Evolutionary conservation across 2,797 vertebrate species (phyloP), one percentile per base, ranked within the genome.

Genomic region (Enteromius fasciolatus): DNA sequence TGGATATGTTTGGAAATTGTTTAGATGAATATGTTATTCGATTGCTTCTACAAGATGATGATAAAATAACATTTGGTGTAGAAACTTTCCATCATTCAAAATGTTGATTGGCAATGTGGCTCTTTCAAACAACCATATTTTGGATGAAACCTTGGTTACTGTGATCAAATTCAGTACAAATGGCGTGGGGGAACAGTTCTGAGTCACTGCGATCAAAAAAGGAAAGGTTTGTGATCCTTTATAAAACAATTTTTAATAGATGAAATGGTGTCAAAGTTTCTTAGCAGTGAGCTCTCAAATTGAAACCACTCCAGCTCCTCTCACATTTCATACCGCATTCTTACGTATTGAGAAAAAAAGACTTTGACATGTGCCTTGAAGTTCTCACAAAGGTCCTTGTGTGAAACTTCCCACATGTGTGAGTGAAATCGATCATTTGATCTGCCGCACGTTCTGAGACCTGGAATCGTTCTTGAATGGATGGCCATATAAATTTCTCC

Each of bases 351-450:
- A 78, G 63, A 84, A 31, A 81, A 48, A 78, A 82, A 70, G 50
- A 31, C 69, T 78, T 84, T 59, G 46, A 80, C 78, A 61, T 84
- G 59, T 54, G 61, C 52, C 25, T 23, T 36, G 57, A 86, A 86
- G 64, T 59, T 66, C 76, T 79, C 52, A 82, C 46, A 67, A 70
- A 76, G 76, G 36, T 81, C 57, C 78, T 63, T 79, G 66, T 68
- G 48, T 83, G 41, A 81, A 81, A 78, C 73, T 54, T 61, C 44
- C 67, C 84, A 83, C 63, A 80, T 67, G 61, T 84, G 68, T 18
- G 7, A 77, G 69, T 67, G 46, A 84, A 86, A 78, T 78, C 9
- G 54, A 84, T 50, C 80, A 57, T 78, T 79, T 86, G 79, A 87
- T 87, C 76, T 75, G 41, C 33, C 4, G n/a, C 48, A 68, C 33